phyloP scores from a whole-genome alignment of 2,113 vertebrate genomes.

The Melospiza melodia region DNA sequence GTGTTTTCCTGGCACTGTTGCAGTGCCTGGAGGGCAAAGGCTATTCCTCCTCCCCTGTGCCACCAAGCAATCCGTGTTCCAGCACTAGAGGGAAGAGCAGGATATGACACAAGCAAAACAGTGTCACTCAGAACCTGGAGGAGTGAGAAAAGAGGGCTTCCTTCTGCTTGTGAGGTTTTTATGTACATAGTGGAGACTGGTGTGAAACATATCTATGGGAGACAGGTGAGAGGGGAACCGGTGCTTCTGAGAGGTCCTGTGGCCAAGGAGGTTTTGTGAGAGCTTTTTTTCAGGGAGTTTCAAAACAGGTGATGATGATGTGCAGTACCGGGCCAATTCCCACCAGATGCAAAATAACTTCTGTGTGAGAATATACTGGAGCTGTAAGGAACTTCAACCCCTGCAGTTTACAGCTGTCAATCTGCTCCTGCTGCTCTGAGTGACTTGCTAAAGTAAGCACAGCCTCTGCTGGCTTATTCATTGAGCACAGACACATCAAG shows the following conservation, averaged over 20 bases:
- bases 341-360: not conserved
- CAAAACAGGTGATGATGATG: not conserved
- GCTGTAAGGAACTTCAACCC: not conserved
- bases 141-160: not conserved
- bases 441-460: not conserved
- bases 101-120: not conserved
- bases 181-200: not conserved
- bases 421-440: not conserved
- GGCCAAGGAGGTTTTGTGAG: not conserved
- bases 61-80: not conserved
- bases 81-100: not conserved
- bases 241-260: not conserved
- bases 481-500: not conserved
- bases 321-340: not conserved
- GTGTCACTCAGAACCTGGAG: not conserved
- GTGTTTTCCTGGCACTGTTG: not conserved
- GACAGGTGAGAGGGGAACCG: not conserved
- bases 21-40: not conserved
- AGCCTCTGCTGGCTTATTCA: not conserved
- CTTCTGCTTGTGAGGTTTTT: not conserved
- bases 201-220: not conserved
- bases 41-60: not conserved
- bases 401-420: not conserved
- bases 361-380: not conserved
- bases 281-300: not conserved